Percentiles rank a stretch among this genome's conserved stretches.
Conservation (phyloP, 2,113 vertebrate genomes). For the Phocoena sinus region DNA sequence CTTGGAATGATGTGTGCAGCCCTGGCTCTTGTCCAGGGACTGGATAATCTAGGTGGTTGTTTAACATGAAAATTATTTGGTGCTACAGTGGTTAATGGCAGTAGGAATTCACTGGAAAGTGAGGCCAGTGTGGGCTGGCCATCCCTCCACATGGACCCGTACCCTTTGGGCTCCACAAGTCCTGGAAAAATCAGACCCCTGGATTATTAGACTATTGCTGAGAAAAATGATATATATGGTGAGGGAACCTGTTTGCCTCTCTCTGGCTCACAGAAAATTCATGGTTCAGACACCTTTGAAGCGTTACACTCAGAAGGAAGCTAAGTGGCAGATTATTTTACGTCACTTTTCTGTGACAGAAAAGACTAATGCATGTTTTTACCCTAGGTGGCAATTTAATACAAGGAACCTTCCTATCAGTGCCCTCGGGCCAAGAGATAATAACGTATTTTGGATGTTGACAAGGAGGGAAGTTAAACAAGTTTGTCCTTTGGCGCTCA, state of each 20-base stretch:
- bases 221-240: accelerated
- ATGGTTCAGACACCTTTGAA: not conserved
- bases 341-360: too few relatives aligned
- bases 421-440: not conserved
- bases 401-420: not conserved
- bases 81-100: not conserved
- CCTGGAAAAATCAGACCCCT: not conserved
- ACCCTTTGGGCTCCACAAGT: not conserved
- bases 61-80: not conserved
- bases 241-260: not conserved
- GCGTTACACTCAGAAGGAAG: not conserved
- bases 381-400: not conserved
- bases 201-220: not conserved
- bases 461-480: not conserved
- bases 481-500: not conserved
- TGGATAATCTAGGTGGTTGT: not conserved
- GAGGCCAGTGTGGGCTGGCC: not conserved
- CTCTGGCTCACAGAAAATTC: not conserved
- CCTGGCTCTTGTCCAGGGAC: not conserved
- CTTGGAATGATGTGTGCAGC: not conserved
- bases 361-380: not conserved
- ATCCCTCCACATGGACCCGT: not conserved
- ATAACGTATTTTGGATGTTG: not conserved
- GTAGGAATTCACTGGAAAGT: not conserved
- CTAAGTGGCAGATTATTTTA: not conserved